Percentiles rank a stretch among this genome's conserved stretches.
These are phyloP conservation scores for Argynnis bischoffii DNA, from an alignment of 2,888 invertebrate species.

Conservation along the genomic window DNA sequence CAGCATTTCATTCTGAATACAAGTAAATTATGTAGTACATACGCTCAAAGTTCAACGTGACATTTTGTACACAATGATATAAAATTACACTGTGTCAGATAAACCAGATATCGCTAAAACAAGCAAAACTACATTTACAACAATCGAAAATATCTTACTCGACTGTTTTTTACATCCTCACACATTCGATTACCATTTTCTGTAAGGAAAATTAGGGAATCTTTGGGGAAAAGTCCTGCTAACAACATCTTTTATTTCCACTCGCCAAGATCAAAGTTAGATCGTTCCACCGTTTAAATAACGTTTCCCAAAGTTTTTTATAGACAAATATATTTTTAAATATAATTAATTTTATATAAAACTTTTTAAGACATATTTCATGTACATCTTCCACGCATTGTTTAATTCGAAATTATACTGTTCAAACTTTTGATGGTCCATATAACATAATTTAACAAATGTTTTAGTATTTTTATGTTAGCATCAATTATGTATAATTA, in stretches of 20 bases:
- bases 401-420: too few relatives aligned
- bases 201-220: constrained; percentile 14
- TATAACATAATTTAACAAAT: too few relatives aligned
- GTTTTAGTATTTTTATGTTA: too few relatives aligned
- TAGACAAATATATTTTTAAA: too few relatives aligned
- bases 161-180: constrained; percentile 16
- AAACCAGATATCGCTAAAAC: constrained; percentile 7
- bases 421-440: too few relatives aligned
- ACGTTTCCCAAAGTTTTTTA: too few relatives aligned
- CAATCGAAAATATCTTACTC: constrained; percentile 16
- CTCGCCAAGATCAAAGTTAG: constrained; percentile 6
- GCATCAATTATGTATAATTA: too few relatives aligned
- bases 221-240: constrained; percentile 15
- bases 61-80: constrained; percentile 6
- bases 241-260: constrained; percentile 18
- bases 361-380: too few relatives aligned
- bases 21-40: too few relatives aligned
- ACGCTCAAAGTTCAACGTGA: not conserved
- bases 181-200: constrained; percentile 21
- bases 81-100: constrained; percentile 9
- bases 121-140: constrained; percentile 21
- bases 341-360: too few relatives aligned
- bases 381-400: too few relatives aligned
- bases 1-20: too few relatives aligned
- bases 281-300: not conserved